Evolutionary conservation across 2,797 vertebrate species (phyloP), one percentile per base, ranked within the genome.

Genomic region (Micropoecilia bifurca): DNA sequence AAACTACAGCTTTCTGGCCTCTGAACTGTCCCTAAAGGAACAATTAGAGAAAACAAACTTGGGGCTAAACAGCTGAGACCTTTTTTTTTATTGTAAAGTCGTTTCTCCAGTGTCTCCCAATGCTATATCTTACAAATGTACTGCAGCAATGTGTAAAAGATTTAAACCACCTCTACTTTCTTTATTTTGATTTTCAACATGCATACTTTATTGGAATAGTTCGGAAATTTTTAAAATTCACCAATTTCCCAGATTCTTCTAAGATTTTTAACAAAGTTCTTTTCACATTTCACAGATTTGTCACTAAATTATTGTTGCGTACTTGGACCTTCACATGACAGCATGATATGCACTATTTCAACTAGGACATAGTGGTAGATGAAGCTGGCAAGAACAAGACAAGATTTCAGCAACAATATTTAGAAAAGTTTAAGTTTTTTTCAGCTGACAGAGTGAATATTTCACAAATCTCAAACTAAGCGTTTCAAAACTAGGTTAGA

Each of bases 1-100:
- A 63, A 63, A 18, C 2, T 33, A 63, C 59, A 50, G 48, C 20
- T 72, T 20, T 46, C 30, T n/a, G 22, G 30, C 16, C 0, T 28
- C 50, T 57, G 78, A 74, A 80, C 25, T 36, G 36, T 9, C 48
- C 82, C 13, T 30, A 41, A 45, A 36, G 46, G 39, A 79, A 66
- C 46, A 63, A 14, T 59, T 87, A 72, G 61, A 36, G 61, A 59
- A 48, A 39, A 71, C 39, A 77, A 55, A 12, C 28, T 74, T 72
- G 41, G 55, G 36, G 46, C n/a, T 73, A n/a, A 22, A 6, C 0
- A 25, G 18, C 6, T 18, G 13, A 39, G 47, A 76, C 57, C 50
- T 79, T 33, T 22, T 33, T 33, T 57, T n/a, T 55, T 25, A 2
- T 47, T 73, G 12, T 50, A 16, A 25, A 28, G 9, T 28, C 2